Evolutionary conservation across 2,888 invertebrate genomes (phyloP), one percentile per base, ranked within the genome.

Genomic region (Cryptosula pallasiana): DNA sequence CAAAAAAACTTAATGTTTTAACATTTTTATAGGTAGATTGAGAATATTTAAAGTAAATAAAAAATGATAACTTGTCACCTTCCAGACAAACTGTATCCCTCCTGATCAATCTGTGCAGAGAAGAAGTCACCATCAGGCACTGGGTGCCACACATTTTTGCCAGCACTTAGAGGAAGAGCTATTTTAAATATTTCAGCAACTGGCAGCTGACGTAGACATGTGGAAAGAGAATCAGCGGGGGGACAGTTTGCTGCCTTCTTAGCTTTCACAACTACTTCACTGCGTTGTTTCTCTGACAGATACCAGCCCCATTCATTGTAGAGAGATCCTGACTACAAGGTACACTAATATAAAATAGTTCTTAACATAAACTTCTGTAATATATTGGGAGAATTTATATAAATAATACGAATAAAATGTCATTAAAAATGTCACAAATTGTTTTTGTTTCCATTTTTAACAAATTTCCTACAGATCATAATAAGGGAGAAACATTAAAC

Each of bases 61-160:
- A 5, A 45, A 45, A 45, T 45, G 45, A 45, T 13, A 45, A 45
- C 20, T 45, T 20, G 13, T 63, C 32, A 32, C 63, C 63, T 63
- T 32, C 32, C 32, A 63, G 63, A 63, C 13, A 63, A 5, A 29
- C 13, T 32, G 27, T 63, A 63, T 16, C n/a, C 27, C 27, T 63
- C 63, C 2, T 63, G 25, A 3, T 3, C 9, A 29, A 32, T n/a
- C 9, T 63, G 29, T 9, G 20, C 29, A 25, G 63, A 27, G 32
- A 63, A 63, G 63, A 63, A 63, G 27, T 63, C 63, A 63, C n/a
- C 34, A 34, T 63, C 63, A 29, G 63, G 25, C 32, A 63, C 34
- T 5, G 63, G 63, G 2, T 9, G 32, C 63, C 20, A 63, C 2
- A 29, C 3, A 32, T 32, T 32, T 5, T 45, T 45, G 45, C 9